Evolutionary conservation across 2,113 vertebrate genomes (phyloP).

Genomic region (Sceloporus tristichus): DNA sequence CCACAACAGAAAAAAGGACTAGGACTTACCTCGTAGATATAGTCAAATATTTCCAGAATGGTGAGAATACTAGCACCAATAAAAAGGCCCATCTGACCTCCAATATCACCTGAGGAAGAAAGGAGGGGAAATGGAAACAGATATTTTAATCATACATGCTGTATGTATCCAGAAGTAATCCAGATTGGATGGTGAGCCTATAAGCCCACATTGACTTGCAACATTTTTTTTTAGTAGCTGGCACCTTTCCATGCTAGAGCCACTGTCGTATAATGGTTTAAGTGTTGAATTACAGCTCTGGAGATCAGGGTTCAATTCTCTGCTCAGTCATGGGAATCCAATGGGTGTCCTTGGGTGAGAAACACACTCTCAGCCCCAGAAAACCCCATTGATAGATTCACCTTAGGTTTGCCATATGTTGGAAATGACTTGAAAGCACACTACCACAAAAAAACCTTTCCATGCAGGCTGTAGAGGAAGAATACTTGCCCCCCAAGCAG

Average conservation of each 20-base stretch:
- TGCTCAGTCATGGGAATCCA: too few relatives aligned
- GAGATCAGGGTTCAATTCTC: too few relatives aligned
- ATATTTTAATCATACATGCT: not conserved
- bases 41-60: constrained; percentile 97
- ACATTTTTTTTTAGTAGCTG: not conserved
- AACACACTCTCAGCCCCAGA: too few relatives aligned
- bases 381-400: too few relatives aligned
- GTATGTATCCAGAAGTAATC: too few relatives aligned
- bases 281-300: too few relatives aligned
- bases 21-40: constrained; percentile 93
- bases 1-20: rapidly evolving
- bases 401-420: too few relatives aligned
- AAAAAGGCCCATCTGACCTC: constrained; percentile 98
- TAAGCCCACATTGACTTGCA: not conserved
- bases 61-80: constrained; percentile 99
- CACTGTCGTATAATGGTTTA: too few relatives aligned
- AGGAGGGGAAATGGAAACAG: not conserved
- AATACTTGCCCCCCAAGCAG: too few relatives aligned
- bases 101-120: constrained; percentile 90
- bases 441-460: not conserved
- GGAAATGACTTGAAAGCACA: too few relatives aligned
- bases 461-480: not conserved
- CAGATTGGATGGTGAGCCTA: not conserved
- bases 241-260: not conserved
- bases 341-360: too few relatives aligned